These are phyloP conservation scores for Calephelis perditalis DNA, from an alignment of 2,888 invertebrate genomes.

Conservation along the genomic window DNA sequence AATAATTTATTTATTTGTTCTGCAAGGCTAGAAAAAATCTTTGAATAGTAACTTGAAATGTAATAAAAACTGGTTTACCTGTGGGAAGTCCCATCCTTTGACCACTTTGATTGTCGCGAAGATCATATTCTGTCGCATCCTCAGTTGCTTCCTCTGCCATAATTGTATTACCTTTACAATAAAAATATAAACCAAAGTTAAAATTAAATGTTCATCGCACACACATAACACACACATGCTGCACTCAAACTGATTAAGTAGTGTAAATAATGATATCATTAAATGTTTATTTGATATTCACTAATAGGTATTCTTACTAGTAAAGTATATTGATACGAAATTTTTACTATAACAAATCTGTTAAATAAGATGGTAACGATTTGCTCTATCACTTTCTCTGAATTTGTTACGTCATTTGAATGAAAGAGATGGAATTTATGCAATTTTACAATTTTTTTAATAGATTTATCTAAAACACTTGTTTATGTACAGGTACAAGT, in stretches of 20 bases:
- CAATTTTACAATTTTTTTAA: no score
- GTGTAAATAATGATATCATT: conserved; percentile 16
- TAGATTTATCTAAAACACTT: no score
- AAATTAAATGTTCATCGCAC: conserved; percentile 23
- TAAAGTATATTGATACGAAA: not conserved
- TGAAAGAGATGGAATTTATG: no score
- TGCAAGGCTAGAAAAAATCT: no score
- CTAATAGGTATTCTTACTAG: no score
- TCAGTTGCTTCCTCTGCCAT: conserved; percentile 97
- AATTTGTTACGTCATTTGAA: no score
- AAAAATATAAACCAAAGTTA: conserved; percentile 27
- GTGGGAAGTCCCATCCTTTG: conserved; percentile 91
- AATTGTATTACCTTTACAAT: conserved; percentile 83
- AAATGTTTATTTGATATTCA: no score
- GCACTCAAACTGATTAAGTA: conserved; percentile 8
- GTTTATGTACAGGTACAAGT: no score
- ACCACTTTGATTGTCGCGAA: conserved; percentile 98
- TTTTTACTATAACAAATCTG: not conserved
- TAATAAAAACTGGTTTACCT: conserved; percentile 62
- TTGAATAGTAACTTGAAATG: not conserved
- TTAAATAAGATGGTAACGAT: not conserved
- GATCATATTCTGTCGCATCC: conserved; percentile 98
- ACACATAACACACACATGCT: conserved; percentile 25
- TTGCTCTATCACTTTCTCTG: no score
- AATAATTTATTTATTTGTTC: no score